Evolutionary conservation across 2,113 vertebrate genomes (phyloP), one percentile per base, ranked within the genome.

Genomic region (Antidorcas marsupialis): DNA sequence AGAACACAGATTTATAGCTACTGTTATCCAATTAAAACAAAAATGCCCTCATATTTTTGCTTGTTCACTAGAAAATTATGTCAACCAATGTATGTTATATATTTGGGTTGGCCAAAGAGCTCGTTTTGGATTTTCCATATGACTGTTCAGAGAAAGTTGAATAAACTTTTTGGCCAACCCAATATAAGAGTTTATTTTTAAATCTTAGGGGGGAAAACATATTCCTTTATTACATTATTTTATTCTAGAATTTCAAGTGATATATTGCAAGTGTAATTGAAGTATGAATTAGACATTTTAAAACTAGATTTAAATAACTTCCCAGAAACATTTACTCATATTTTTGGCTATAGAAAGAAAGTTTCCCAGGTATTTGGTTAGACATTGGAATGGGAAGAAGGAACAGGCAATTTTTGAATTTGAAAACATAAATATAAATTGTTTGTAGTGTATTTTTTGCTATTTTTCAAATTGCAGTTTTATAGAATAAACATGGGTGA

Each of bases 291-390:
- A 87, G 1, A 91, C 1, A 60, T 8, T 95, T 95, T 90, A 53
- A 55, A 39, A 83, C 50, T 94, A 16, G 23, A 15, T 93, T 97
- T 93, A 60, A 95, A 11, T 87, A 89, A 59, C 74, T 94, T 95
- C 2, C 53, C 93, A 98, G 96, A 97, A 86, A 0, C 0, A 82
- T 60, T 97, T 2, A 96, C n/a, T 97, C 50, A 88, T 67, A 76
- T 91, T 96, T 97, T 98, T 97, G 64, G 87, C 81, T 94, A 86
- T 57, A 90, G 93, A 97, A 93, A 90, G 45, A 95, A 39, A 57
- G 1, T 84, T 91, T 98, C 57, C 6, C 82, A 93, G 82, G n/a
- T 98, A 97, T 93, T 96, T 93, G 84, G 39, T 33, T 97, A 97
- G 89, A 93, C 5, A 39, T 33, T 53, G 62, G 8, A 97, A 91